Evolutionary conservation across 2,797 vertebrate species (phyloP), one percentile per base, ranked within the genome.

Genomic region (Chelon labrosus): DNA sequence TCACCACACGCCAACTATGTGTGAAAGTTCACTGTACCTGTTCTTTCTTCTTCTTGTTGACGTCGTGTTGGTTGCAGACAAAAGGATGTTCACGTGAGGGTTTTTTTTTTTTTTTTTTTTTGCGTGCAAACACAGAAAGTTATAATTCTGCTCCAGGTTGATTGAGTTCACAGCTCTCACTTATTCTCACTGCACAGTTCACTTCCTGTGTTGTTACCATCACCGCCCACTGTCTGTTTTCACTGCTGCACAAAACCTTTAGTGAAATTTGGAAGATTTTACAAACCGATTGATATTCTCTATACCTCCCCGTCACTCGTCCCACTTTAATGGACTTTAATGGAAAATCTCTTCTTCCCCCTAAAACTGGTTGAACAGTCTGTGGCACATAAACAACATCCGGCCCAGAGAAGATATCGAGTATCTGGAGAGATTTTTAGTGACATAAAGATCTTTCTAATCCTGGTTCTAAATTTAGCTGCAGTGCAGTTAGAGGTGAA

Each of bases 181-280:
- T 66, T 54, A 35, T 57, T 79, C 38, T 72, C 55, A 51, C 35
- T 27, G 12, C 49, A 47, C 35, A 13, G 62, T 64, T 79, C 62
- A 66, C 59, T 77, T 86, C 68, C 78, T 88, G 44, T 79, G 70
- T 56, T 64, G 42, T 77, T 81, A 78, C 71, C 74, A 72, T 82
- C 55, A 55, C n/a, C 77, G 20, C 63, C 75, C 79, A 68, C 72
- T 58, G n/a, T 65, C 22, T 66, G 42, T 70, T 68, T 84, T 69
- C 53, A 57, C 44, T 65, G 27, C 51, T 56, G 61, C 54, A 9
- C 57, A 37, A 65, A 64, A 70, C 51, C 19, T 49, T 61, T 35
- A 41, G 55, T 64, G 11, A 42, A 16, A 51, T 58, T 59, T 75
- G 38, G 49, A 31, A 31, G 7, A 7, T 41, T 65, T 47, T 11